These are phyloP conservation scores for Pomacea maculata DNA, from an alignment of 1,140 invertebrate genomes.

Conservation along the genomic window DNA sequence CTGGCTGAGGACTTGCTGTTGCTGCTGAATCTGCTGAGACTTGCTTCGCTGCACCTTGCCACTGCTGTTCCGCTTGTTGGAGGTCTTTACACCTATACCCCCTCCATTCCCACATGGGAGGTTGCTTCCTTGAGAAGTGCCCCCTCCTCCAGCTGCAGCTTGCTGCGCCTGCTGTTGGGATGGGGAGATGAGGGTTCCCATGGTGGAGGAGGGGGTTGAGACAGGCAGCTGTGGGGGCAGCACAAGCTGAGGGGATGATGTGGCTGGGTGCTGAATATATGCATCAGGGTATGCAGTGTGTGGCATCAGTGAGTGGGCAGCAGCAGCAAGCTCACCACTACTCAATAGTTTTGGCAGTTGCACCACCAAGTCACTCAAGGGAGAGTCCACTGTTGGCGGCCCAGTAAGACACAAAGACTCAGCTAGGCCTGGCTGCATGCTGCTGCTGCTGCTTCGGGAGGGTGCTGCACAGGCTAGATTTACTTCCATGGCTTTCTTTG, in stretches of 20 bases:
- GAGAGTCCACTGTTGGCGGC: slow-evolving; percentile 9
- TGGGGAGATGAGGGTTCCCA: slow-evolving; percentile 3
- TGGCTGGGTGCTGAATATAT: slow-evolving; percentile 30
- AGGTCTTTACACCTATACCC: slow-evolving; percentile 16
- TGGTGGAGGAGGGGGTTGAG: slow-evolving; percentile 10
- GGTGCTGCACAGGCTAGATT: not conserved
- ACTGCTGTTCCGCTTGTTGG: slow-evolving; percentile 29
- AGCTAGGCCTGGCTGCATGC: slow-evolving; percentile 9
- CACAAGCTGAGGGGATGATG: slow-evolving; percentile 13
- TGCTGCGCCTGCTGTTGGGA: slow-evolving; percentile 4
- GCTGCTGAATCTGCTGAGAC: slow-evolving; percentile 45
- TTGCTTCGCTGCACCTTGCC: slow-evolving; percentile 28
- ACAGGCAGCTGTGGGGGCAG: not conserved
- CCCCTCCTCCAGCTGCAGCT: too few relatives aligned
- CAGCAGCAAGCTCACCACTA: slow-evolving; percentile 6
- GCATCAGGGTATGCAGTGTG: slow-evolving; percentile 13
- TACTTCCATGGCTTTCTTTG: slow-evolving; percentile 7
- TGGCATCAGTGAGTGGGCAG: slow-evolving; percentile 15
- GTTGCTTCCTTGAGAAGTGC: not conserved
- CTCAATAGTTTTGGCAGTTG: slow-evolving; percentile 32
- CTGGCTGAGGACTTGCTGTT: slow-evolving; percentile 46
- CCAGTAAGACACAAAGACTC: slow-evolving; percentile 14
- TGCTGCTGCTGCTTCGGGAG: not conserved
- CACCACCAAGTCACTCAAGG: slow-evolving; percentile 20
- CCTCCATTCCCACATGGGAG: slow-evolving; percentile 15